Conservation (phyloP, 2,113 vertebrate genomes). For the Otis tarda region DNA sequence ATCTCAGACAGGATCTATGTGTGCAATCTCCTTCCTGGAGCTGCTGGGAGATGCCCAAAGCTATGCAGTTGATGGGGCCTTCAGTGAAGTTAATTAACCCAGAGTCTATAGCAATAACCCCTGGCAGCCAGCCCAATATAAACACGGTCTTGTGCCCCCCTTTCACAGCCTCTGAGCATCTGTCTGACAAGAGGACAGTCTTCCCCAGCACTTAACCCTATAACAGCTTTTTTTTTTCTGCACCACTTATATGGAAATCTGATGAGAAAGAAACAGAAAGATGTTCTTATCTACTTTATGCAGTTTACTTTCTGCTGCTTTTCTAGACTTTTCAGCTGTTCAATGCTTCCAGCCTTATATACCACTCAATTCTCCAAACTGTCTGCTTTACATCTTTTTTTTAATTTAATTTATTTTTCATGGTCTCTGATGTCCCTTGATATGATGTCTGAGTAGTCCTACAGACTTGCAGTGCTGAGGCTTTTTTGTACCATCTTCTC, state of each 20-base stretch:
- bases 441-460: background rate
- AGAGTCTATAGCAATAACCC: background rate
- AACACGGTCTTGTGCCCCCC: slow-evolving; percentile 37
- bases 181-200: background rate
- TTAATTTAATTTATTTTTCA: too few species aligned
- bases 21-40: background rate
- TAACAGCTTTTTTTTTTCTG: background rate
- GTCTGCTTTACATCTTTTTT: too few species aligned
- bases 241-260: background rate
- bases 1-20: background rate
- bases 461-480: background rate
- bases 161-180: background rate
- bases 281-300: background rate
- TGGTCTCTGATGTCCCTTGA: background rate
- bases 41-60: slow-evolving; percentile 13
- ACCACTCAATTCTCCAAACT: fast-evolving
- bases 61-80: background rate
- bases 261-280: background rate
- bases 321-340: background rate
- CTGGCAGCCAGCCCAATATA: background rate
- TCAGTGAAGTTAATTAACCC: slow-evolving; percentile 33
- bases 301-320: background rate
- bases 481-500: background rate
- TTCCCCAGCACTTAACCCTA: background rate
- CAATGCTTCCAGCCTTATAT: background rate